Base-by-base conservation (phyloP, 2,888 invertebrate genomes). In the Halocaridina rubra region DNA sequence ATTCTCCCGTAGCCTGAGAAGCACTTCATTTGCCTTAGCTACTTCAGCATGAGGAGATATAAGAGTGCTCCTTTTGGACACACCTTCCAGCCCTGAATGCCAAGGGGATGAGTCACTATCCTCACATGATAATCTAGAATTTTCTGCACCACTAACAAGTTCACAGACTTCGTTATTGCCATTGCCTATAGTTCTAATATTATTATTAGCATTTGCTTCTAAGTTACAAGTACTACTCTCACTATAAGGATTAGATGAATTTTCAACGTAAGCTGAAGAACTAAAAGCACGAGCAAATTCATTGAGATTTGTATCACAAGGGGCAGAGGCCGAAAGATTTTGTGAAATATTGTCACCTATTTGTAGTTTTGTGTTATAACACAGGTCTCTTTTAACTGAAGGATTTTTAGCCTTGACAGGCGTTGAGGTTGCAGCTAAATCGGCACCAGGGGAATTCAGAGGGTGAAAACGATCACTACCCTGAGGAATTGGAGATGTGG, bases 401-500 rank as follows among this genome's bases (percentile, higher is more conserved):
- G 46, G 33, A 39, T 16, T 16, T 33, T 19, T 69, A 30, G 27
- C 32, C 13, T 57, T 69, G 8, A 82, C 32, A 22, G 85, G 85
- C 19, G 85, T 85, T 30, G 85, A 85, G 4, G 85, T 80, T 2
- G 76, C 80, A 22, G 74, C 80, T 24, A 30, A 33, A n/a, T 69
- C 29, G 10, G 46, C 46, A 13, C 57, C 69, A 8, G 75, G 80
- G 5, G 76, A 80, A 13, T 46, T 69, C 30, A 71, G 75, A 7
- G 69, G 32, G 3, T 69, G 30, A 19, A n/a, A 27, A 32, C 22
- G 59, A 64, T 33, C 85, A 27, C 24, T 57, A 24, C 32, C 53
- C 30, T 39, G 33, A 29, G 57, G 80, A 29, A 85, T 81, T n/a
- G 85, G 85, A 46, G 80, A 85, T 59, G 75, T 61, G n/a, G 80